phyloP scores from a whole-genome alignment of 1,140 invertebrate genomes.

The Maniola jurtina region DNA sequence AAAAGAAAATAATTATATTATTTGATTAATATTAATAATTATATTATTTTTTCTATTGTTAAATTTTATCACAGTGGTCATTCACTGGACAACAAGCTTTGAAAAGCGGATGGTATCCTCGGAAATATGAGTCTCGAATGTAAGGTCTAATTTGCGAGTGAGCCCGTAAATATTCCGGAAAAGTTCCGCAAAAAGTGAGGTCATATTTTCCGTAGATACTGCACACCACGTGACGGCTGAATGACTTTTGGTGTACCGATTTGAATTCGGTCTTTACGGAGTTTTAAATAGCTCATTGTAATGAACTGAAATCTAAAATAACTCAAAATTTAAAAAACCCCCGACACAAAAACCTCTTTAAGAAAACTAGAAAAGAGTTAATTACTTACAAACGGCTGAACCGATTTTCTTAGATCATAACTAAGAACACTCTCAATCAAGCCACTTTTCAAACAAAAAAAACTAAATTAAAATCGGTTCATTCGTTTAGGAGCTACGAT shows the following conservation, averaged over 20 bases:
- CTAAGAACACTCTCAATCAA: no score
- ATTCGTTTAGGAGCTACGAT: no score
- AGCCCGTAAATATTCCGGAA: constrained; percentile 24
- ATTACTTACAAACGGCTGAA: no score
- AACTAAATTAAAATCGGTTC: no score
- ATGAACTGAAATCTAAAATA: no score
- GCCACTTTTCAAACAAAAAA: no score
- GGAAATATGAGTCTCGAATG: constrained; percentile 26
- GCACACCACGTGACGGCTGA: constrained; percentile 29
- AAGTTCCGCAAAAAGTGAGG: constrained; percentile 25
- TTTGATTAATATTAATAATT: background rate
- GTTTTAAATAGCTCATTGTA: no score
- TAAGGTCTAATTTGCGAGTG: constrained; percentile 27
- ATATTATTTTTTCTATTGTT: background rate
- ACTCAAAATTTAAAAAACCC: no score
- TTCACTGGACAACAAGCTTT: background rate
- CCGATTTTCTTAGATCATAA: no score
- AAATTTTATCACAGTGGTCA: background rate
- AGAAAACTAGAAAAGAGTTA: no score
- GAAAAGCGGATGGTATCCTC: background rate
- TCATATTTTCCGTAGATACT: constrained; percentile 27
- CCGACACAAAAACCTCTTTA: no score
- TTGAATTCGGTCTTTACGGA: constrained; percentile 20
- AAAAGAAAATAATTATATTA: no score
- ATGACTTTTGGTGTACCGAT: constrained; percentile 31